Evolutionary conservation across 2,113 vertebrate genomes (phyloP).

Genomic region (Silurus asotus): DNA sequence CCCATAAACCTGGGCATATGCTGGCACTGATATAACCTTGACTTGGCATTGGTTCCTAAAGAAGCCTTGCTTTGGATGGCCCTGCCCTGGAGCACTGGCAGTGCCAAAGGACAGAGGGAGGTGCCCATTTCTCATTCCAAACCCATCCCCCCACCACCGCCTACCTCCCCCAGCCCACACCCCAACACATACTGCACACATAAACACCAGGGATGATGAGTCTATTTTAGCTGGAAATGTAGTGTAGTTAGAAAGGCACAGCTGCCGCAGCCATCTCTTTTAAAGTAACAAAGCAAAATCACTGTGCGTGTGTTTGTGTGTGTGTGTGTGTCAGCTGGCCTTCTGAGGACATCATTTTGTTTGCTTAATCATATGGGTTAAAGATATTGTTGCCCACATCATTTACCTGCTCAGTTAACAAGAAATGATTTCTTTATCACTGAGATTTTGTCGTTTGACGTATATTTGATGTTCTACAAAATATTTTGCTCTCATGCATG

Average conservation of each 20-base stretch:
- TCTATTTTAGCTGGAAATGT: conserved; percentile 68
- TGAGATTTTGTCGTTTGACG: not conserved
- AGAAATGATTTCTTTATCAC: not conserved
- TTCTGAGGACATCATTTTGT: not conserved
- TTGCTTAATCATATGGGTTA: not conserved
- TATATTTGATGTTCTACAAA: not conserved
- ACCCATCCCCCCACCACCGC: conserved; percentile 39
- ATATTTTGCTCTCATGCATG: not conserved
- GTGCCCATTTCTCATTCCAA: conserved; percentile 47
- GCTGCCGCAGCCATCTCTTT: not conserved
- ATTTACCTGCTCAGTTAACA: conserved; percentile 7
- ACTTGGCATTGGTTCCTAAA: conserved; percentile 56
- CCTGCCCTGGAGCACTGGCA: conserved; percentile 64
- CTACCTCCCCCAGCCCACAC: conserved; percentile 55
- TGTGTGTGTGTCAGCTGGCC: not conserved
- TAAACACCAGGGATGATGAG: conserved; percentile 68
- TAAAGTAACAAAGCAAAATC: not conserved
- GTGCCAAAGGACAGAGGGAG: conserved; percentile 56
- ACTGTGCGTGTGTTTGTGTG: not conserved
- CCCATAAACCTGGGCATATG: conserved; percentile 42
- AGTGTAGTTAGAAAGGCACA: conserved; percentile 36
- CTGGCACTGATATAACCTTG: conserved; percentile 54
- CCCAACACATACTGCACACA: conserved; percentile 58
- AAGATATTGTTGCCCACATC: not conserved
- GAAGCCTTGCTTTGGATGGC: conserved; percentile 57